Percentiles rank a stretch among this genome's conserved stretches.
These are phyloP conservation scores for Gymnothorax reevesii DNA, from an alignment of 2,797 vertebrate genomes.

Conservation along the genomic window DNA sequence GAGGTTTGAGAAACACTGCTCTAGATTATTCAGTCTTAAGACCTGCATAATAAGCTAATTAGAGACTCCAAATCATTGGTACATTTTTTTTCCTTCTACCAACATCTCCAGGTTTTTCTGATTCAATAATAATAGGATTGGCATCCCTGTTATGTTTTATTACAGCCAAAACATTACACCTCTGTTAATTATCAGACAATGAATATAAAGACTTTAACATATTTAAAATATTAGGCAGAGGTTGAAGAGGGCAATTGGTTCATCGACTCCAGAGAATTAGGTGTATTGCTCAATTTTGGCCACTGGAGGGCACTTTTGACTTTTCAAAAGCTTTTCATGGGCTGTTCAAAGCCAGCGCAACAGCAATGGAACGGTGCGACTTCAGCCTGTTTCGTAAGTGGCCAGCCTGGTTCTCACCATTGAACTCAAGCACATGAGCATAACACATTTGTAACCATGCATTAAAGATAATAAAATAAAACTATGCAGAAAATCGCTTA, in stretches of 20 bases:
- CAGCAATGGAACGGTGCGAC: not conserved
- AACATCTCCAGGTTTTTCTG: not conserved
- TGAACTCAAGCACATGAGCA: not conserved
- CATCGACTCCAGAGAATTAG: not conserved
- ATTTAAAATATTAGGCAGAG: not conserved
- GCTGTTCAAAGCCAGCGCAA: not conserved
- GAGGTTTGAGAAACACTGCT: no score
- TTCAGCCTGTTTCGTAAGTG: not conserved
- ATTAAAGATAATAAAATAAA: not conserved
- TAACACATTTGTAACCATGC: not conserved
- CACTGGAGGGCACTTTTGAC: conserved; percentile 32
- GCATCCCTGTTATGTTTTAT: not conserved
- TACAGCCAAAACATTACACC: not conserved
- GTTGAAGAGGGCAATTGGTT: not conserved
- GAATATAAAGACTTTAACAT: not conserved
- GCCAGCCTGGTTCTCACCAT: not conserved
- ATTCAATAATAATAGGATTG: not conserved
- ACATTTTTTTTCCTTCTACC: not conserved
- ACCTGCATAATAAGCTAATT: no score
- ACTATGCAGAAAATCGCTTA: not conserved
- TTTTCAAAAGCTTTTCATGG: not conserved
- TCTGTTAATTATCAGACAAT: not conserved
- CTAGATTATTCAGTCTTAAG: no score
- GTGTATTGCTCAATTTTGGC: not conserved
- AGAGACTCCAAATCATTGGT: not conserved